Evolutionary conservation across 2,113 vertebrate genomes (phyloP).

Genomic region (Eubucco bourcierii): DNA sequence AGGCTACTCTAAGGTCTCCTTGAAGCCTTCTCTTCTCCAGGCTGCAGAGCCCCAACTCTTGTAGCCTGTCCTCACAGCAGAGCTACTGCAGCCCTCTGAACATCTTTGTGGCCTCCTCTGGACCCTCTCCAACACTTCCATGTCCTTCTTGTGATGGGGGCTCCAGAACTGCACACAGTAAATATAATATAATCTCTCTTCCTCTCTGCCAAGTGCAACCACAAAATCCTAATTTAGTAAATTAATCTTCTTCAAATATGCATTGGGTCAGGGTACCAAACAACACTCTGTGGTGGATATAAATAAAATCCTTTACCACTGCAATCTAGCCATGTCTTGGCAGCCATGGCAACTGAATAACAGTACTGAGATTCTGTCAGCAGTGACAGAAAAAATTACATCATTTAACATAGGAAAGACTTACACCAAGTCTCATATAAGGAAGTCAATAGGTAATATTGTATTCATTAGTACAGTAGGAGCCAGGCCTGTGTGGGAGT

Average conservation of each 20-base stretch:
- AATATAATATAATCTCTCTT: background rate
- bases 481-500: background rate
- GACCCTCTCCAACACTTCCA: too few species aligned
- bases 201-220: background rate
- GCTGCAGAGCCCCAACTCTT: too few species aligned
- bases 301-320: constrained; percentile 22
- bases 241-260: background rate
- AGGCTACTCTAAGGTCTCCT: too few species aligned
- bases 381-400: background rate
- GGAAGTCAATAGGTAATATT: background rate
- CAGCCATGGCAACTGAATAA: constrained; percentile 18
- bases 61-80: too few species aligned
- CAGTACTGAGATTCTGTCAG: background rate
- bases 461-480: background rate
- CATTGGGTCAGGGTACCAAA: background rate
- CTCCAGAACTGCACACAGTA: too few species aligned
- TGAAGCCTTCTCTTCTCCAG: too few species aligned
- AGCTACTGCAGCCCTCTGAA: too few species aligned
- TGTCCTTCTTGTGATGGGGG: too few species aligned
- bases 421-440: background rate
- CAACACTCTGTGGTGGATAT: background rate
- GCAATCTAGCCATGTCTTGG: constrained; percentile 7
- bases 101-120: too few species aligned
- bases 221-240: background rate
- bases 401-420: background rate